Evolutionary conservation across 2,797 vertebrate species (phyloP), one percentile per base, ranked within the genome.

Genomic region (Craterocephalus amniculus): DNA sequence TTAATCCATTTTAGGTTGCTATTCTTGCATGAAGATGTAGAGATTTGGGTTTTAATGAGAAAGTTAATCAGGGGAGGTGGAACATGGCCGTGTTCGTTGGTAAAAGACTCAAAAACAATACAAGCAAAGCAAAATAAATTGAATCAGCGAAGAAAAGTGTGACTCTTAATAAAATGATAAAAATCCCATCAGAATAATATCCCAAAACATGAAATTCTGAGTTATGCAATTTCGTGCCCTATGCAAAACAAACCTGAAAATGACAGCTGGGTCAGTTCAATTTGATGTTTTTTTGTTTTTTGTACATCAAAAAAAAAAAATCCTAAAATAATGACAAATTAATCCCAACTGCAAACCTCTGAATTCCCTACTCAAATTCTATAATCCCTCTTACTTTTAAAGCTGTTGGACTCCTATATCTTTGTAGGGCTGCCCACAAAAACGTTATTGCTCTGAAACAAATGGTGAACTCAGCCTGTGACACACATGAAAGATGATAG

Each of bases 401-500:
- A 80, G 62, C 80, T 58, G 63, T 61, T 4, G 36, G 70, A 63
- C 80, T 83, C 80, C 20, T 6, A 29, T 8, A 34, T 74, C 54
- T 74, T 75, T 73, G 56, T 58, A 73, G 71, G 67, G 67, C 70
- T 73, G 26, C 79, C 82, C 57, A 27, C 58, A 83, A 79, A 77
- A 93, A 92, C 78, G 87, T 84, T 88, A 88, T 85, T 82, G 89
- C 89, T 84, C 7, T 68, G 80, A 89, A 93, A 93, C 85, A 93
- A 93, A 94, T 92, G 89, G 86, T 81, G 58, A 85, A 80, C 72
- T 91, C 81, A 87, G 71, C 67, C 70, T 66, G 81, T 89, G 91
- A 92, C 90, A 90, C 69, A 76, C 14, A 83, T 94, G 93, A 94
- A 92, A 78, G 80, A 94, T 94, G 92, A 88, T 86, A 85, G 86